Evolutionary conservation across 1,140 invertebrate species (phyloP).

Genomic region (Drosophila hydei): DNA sequence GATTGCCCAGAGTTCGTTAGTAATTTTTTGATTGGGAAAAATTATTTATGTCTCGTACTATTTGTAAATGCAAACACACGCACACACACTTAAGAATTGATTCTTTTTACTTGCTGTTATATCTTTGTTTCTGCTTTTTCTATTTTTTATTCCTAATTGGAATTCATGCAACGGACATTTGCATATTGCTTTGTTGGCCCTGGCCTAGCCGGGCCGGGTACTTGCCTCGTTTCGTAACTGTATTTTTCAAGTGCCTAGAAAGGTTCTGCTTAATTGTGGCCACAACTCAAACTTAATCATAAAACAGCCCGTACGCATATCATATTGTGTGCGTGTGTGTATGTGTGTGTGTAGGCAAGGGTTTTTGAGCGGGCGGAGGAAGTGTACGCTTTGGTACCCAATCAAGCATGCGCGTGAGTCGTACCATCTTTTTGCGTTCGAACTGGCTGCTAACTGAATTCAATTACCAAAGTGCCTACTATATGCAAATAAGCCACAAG

Average conservation of each 20-base stretch:
- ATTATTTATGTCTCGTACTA: conserved; percentile 77
- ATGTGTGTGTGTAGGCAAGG: not conserved
- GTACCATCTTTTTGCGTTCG: conserved; percentile 68
- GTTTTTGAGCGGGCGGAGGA: not conserved
- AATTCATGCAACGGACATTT: conserved; percentile 78
- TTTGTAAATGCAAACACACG: conserved; percentile 74
- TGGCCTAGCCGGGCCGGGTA: conserved; percentile 31
- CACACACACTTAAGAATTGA: conserved; percentile 45
- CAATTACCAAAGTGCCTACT: conserved; percentile 82
- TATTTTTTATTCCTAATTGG: conserved; percentile 75
- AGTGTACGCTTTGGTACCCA: conserved; percentile 38
- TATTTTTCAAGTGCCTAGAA: conserved; percentile 77
- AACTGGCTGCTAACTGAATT: conserved; percentile 75
- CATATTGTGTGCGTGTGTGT: not conserved
- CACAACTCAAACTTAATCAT: conserved; percentile 73
- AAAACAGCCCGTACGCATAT: conserved; percentile 42
- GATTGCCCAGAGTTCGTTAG: conserved; percentile 75
- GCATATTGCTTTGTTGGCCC: conserved; percentile 78
- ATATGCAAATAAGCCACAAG: conserved; percentile 81
- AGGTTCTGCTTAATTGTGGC: conserved; percentile 81
- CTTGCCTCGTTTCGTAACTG: conserved; percentile 74
- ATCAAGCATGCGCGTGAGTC: conserved; percentile 78
- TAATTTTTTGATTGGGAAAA: conserved; percentile 79
- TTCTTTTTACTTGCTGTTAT: conserved; percentile 35
- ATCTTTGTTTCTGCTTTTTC: conserved; percentile 27